Evolutionary conservation across 37 sponge, comb jelly and placozoan species (phyloP), one percentile per base, ranked within the genome.

Genomic region (Axinella damicornis): DNA sequence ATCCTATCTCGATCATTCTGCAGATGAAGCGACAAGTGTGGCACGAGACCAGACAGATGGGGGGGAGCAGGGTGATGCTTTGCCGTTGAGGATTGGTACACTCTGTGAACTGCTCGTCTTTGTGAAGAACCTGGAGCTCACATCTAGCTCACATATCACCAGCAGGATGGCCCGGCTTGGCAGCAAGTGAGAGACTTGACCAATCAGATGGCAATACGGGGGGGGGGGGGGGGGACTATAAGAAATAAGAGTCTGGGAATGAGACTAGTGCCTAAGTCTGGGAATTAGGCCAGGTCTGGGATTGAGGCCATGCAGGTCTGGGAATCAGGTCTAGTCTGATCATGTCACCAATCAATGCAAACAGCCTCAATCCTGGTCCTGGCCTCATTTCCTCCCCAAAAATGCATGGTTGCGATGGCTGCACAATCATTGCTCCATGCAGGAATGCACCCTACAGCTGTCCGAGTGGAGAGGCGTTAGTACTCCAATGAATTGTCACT

Each of bases 91-190:
- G 19, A 41, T 89, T 0, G 56, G 41, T 15, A 79, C 41, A 0
- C 73, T 89, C 19, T 89, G 90, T 73, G 84, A 83, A 39, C 79
- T 89, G 40, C 52, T 89, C 0, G 79, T 89, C 35, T 83, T 89
- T 73, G 55, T 84, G 57, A 89, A 89, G 85, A 89, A 89, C 74
- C 40, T 89, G 57, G 90, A 89, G 34, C 30, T 89, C 13, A 33
- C 79, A 53, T 63, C 66, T 37, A 54, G 32, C 14, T 21, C 75
- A 12, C 33, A 33, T 20, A 52, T 76, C 11, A 58, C 67, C 19
- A n/a, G 16, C 38, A 69, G 19, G 35, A 14, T 6, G 17, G 75
- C 18, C 6, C 32, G 20, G 20, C 57, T 56, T 5, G 59, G 76
- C 19, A 57, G 28, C 59, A 75, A 33, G 76, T 57, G 25, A 14